Percentiles rank a stretch among this genome's conserved stretches.
These are phyloP conservation scores for Peromyscus leucopus DNA, from an alignment of 2,113 vertebrate species.

Conservation along the genomic window DNA sequence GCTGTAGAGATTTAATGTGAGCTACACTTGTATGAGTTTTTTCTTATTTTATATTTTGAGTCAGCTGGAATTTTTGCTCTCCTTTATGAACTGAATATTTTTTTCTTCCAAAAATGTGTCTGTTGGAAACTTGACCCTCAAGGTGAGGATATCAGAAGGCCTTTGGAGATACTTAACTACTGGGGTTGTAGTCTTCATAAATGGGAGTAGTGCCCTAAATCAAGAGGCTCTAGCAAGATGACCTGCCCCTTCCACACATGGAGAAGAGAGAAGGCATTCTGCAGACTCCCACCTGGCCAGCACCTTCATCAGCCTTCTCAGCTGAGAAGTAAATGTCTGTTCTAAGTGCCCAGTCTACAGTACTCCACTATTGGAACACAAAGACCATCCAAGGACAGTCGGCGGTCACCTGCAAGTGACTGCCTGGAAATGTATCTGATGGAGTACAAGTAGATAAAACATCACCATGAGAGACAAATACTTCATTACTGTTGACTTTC, in stretches of 20 bases:
- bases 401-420: not conserved
- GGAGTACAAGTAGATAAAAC: not conserved
- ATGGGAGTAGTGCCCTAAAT: not conserved
- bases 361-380: not conserved
- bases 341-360: not conserved
- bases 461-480: conserved; percentile 13
- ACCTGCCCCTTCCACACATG: not conserved
- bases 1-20: conserved; percentile 16
- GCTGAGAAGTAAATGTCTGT: not conserved
- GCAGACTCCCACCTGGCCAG: not conserved
- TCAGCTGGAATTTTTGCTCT: not conserved
- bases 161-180: not conserved
- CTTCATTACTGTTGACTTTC: not conserved
- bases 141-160: not conserved
- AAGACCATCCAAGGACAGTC: not conserved
- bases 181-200: not conserved
- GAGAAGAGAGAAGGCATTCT: not conserved
- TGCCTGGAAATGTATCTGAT: conserved; percentile 29
- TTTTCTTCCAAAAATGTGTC: not conserved
- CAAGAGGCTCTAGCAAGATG: not conserved
- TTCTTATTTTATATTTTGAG: conserved; percentile 23
- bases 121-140: not conserved
- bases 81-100: not conserved
- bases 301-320: not conserved
- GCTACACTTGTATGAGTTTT: not conserved